Conservation (phyloP, 2,888 invertebrate species). For the Dasysyrphus albostriatus region DNA sequence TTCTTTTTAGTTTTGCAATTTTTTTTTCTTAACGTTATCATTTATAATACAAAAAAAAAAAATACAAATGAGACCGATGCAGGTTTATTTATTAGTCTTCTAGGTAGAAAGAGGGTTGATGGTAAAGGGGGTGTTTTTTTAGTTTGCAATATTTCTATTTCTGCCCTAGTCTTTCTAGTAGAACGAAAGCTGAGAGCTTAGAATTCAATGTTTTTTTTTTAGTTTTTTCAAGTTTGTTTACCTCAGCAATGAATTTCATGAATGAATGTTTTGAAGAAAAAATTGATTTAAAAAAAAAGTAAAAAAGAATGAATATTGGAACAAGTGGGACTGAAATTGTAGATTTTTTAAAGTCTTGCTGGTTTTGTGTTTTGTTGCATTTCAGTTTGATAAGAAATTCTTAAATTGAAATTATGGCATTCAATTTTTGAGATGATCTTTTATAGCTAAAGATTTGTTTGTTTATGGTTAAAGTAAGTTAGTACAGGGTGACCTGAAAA, state of each 20-base stretch:
- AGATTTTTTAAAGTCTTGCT: not conserved
- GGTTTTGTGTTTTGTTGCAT: not conserved
- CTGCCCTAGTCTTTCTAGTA: not conserved
- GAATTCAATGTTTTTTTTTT: constrained; percentile 10
- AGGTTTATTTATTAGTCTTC: constrained; percentile 38
- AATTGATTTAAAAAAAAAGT: not conserved
- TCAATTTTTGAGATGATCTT: too few relatives aligned
- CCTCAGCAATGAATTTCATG: constrained; percentile 31
- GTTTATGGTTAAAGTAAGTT: too few relatives aligned
- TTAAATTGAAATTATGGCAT: too few relatives aligned
- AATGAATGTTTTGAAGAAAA: constrained; percentile 28
- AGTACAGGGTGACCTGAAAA: too few relatives aligned
- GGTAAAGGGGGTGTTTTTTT: not conserved
- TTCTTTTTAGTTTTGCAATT: constrained; percentile 27
- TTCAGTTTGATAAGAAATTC: not conserved
- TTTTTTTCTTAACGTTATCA: constrained; percentile 34
- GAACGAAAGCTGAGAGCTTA: constrained; percentile 57
- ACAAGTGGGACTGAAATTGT: constrained; percentile 3
- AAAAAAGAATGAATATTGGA: constrained; percentile 35
- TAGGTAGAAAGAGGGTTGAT: not conserved
- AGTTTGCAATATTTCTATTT: not conserved
- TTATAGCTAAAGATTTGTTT: too few relatives aligned
- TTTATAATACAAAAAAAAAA: not conserved
- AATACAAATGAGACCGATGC: constrained; percentile 10
- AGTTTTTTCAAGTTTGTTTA: constrained; percentile 38